Conservation (phyloP, 92 coral and sea anemone species). For the Bergia sp. region DNA sequence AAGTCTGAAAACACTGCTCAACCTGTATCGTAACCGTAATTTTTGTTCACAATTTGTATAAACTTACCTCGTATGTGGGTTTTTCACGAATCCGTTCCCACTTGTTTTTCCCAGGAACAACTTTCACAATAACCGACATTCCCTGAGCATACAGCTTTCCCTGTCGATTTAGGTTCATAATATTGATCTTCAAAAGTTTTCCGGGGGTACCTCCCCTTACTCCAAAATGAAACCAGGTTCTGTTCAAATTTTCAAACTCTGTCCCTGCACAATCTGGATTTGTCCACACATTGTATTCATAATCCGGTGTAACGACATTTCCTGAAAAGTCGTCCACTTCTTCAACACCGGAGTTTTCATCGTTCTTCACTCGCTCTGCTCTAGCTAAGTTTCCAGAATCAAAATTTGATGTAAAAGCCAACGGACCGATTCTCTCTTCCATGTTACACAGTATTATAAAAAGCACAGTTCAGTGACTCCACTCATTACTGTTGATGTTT, state of each 20-base stretch:
- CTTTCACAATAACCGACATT: conserved; percentile 91
- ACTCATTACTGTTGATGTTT: neutral
- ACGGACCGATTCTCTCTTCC: conserved; percentile 92
- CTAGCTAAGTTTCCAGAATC: conserved; percentile 97
- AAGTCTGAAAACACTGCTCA: no score
- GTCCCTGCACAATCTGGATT: conserved; percentile 96
- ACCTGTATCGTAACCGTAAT: no score
- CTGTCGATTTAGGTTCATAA: conserved; percentile 95
- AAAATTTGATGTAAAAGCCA: conserved; percentile 94
- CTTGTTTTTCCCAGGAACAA: conserved; percentile 76
- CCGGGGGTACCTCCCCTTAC: conserved; percentile 90
- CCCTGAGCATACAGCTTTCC: conserved; percentile 94
- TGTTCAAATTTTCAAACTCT: conserved; percentile 82
- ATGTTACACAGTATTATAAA: conserved; percentile 39
- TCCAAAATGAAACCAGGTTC: conserved; percentile 98
- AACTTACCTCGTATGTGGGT: conserved; percentile 86
- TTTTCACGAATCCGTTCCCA: conserved; percentile 97
- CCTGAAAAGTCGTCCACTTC: conserved; percentile 59
- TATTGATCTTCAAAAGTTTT: conserved; percentile 77
- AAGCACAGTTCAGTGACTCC: neutral
- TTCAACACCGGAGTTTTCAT: conserved; percentile 54
- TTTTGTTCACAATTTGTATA: no score
- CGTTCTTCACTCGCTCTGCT: conserved; percentile 83
- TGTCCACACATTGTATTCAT: conserved; percentile 94
- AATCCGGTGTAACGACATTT: conserved; percentile 66